Evolutionary conservation across 30 jellyfish, hydroid and myxozoan species (phyloP).

Genomic region (Cassiopea xamachana): DNA sequence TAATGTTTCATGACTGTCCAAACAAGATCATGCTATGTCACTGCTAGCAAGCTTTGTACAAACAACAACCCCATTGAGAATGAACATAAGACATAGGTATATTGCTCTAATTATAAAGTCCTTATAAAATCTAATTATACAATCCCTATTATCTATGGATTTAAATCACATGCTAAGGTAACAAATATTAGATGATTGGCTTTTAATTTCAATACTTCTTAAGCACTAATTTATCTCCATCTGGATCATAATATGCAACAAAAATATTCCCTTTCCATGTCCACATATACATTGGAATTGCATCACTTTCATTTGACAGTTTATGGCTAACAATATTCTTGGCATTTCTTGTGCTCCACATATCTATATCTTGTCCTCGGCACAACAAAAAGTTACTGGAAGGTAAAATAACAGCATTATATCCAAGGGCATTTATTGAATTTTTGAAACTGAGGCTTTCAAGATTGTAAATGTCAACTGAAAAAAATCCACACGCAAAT

Average conservation of each 20-base stretch:
- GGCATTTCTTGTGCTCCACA: slow-evolving; percentile 58
- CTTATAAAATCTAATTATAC: no score
- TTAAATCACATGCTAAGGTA: no score
- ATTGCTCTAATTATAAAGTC: no score
- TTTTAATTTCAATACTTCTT: not conserved
- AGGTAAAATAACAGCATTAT: slow-evolving; percentile 39
- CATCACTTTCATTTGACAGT: slow-evolving; percentile 6
- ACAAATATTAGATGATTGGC: no score
- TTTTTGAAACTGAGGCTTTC: slow-evolving; percentile 69
- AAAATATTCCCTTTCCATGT: slow-evolving; percentile 20
- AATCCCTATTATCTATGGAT: no score
- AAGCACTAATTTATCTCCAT: not conserved
- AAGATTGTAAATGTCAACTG: slow-evolving; percentile 52
- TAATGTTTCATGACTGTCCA: no score
- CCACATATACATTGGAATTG: slow-evolving; percentile 53
- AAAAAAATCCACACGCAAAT: slow-evolving; percentile 71
- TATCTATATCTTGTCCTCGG: slow-evolving; percentile 42
- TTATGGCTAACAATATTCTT: slow-evolving; percentile 44
- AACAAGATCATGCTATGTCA: no score
- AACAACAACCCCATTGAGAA: no score
- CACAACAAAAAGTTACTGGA: slow-evolving; percentile 47
- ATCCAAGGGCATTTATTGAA: slow-evolving; percentile 29
- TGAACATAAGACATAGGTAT: no score
- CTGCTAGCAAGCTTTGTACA: no score
- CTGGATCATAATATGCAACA: slow-evolving; percentile 26